Evolutionary conservation across 2,113 vertebrate genomes (phyloP).

Genomic region (Octodon degus): DNA sequence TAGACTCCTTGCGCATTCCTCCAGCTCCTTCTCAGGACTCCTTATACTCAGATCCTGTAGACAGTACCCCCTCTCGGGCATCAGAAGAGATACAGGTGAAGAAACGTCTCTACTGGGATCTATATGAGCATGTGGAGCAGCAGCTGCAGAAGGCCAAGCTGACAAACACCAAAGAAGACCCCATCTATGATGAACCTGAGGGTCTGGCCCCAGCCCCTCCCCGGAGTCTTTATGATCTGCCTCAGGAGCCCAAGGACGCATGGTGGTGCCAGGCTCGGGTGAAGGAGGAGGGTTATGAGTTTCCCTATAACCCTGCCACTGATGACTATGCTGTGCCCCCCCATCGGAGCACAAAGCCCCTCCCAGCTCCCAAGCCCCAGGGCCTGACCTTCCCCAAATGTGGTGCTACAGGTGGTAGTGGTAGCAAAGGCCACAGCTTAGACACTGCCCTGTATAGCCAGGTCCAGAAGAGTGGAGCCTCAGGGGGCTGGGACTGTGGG

Average conservation of each 20-base stretch:
- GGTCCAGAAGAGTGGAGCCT: conserved; percentile 85
- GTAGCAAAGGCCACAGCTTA: conserved; percentile 82
- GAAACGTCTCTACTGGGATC: conserved; percentile 83
- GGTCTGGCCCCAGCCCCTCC: conserved; percentile 82
- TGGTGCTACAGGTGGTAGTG: conserved; percentile 74
- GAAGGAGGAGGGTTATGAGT: conserved; percentile 83
- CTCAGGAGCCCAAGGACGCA: conserved; percentile 83
- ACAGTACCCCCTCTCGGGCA: conserved; percentile 82
- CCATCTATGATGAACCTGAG: conserved; percentile 97
- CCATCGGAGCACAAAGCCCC: conserved; percentile 87
- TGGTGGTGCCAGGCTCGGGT: conserved; percentile 88
- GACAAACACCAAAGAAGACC: conserved; percentile 82
- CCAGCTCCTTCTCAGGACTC: conserved; percentile 82
- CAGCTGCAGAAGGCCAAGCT: conserved; percentile 81
- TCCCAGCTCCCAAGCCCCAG: conserved; percentile 91
- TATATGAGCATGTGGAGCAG: conserved; percentile 87
- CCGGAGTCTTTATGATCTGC: conserved; percentile 89
- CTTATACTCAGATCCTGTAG: conserved; percentile 94
- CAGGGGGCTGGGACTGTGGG: conserved; percentile 76
- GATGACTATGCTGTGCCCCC: conserved; percentile 86
- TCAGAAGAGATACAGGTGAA: rapidly evolving
- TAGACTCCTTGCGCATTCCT: conserved; percentile 90
- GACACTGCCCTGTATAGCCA: conserved; percentile 89
- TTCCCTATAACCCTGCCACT: conserved; percentile 85
- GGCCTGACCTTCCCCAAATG: conserved; percentile 58